Percentiles rank a stretch among this genome's conserved stretches.
These are phyloP conservation scores for Nephrocerus scutellatus DNA, from an alignment of 2,888 invertebrate genomes.

Conservation along the genomic window DNA sequence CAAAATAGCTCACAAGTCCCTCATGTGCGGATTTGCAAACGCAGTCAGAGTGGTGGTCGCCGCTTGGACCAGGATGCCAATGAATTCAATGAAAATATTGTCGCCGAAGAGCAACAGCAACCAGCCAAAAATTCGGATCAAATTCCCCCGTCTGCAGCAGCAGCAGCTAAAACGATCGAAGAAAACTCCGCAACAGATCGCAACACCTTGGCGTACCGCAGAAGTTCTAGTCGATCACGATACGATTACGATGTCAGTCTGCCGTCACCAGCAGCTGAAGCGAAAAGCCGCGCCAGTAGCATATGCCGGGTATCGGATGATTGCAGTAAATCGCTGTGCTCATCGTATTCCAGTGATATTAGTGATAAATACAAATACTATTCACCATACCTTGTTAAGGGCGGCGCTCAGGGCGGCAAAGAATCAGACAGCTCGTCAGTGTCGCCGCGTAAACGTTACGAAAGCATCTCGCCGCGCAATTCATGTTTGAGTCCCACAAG, in stretches of 20 bases:
- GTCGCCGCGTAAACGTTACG: conserved; percentile 34
- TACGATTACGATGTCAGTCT: conserved; percentile 26
- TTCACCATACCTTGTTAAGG: conserved; percentile 40
- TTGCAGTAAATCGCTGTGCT: conserved; percentile 33
- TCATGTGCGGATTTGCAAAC: conserved; percentile 36
- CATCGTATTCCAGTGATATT: conserved; percentile 39
- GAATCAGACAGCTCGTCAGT: conserved; percentile 23
- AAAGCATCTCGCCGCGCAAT: conserved; percentile 26
- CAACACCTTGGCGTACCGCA: conserved; percentile 18
- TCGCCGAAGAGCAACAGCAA: conserved; percentile 2
- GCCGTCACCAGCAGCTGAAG: conserved; percentile 27
- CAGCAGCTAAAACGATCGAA: conserved; percentile 24
- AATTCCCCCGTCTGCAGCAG: conserved; percentile 29
- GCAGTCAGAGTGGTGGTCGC: conserved; percentile 49
- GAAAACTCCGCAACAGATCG: conserved; percentile 5
- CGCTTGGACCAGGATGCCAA: conserved; percentile 23
- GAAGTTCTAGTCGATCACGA: conserved; percentile 23
- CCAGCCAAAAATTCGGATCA: conserved; percentile 18
- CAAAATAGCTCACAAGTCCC: conserved; percentile 32
- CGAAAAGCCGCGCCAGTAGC: conserved; percentile 36
- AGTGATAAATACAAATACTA: conserved; percentile 46
- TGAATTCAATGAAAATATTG: conserved; percentile 9
- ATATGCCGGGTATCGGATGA: conserved; percentile 35
- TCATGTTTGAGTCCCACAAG: conserved; percentile 20
- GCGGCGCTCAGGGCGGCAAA: conserved; percentile 19